A percentile compares a stretch with the other conserved stretches of the same genome.
Evolutionary conservation across 2,888 invertebrate species (phyloP).

Genomic region (Tipula lateralis): DNA sequence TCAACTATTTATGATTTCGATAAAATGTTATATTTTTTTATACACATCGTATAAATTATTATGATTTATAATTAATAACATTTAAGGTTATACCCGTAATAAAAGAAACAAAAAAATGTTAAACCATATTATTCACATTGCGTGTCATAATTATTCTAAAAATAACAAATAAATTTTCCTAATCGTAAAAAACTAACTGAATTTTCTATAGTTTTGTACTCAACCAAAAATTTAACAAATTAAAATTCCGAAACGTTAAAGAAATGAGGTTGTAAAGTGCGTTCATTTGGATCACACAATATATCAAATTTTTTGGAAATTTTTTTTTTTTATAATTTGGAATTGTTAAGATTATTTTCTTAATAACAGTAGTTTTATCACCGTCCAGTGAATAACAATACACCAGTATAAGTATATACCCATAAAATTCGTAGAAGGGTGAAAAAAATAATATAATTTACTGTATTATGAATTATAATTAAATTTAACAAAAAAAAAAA

Average conservation of each 20-base stretch:
- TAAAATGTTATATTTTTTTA: not conserved
- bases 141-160: conserved; percentile 9
- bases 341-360: not conserved
- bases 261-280: conserved; percentile 6
- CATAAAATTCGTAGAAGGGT: not conserved
- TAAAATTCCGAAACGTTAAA: conserved; percentile 7
- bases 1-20: not conserved
- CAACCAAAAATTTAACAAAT: not conserved
- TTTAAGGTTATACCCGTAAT: not conserved
- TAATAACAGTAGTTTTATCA: not conserved
- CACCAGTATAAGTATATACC: not conserved
- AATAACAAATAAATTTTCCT: not conserved
- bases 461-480: not conserved
- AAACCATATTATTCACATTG: not conserved
- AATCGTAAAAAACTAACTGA: not conserved
- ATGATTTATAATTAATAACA: not conserved
- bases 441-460: not conserved
- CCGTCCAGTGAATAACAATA: not conserved
- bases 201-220: not conserved
- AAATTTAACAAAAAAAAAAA: not conserved
- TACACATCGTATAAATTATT: not conserved
- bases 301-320: not conserved
- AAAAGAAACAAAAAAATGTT: not conserved
- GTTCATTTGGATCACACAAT: not conserved
- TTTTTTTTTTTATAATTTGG: not conserved